phyloP scores from a whole-genome alignment of 2,797 vertebrate species.

The Liparis tanakae region DNA sequence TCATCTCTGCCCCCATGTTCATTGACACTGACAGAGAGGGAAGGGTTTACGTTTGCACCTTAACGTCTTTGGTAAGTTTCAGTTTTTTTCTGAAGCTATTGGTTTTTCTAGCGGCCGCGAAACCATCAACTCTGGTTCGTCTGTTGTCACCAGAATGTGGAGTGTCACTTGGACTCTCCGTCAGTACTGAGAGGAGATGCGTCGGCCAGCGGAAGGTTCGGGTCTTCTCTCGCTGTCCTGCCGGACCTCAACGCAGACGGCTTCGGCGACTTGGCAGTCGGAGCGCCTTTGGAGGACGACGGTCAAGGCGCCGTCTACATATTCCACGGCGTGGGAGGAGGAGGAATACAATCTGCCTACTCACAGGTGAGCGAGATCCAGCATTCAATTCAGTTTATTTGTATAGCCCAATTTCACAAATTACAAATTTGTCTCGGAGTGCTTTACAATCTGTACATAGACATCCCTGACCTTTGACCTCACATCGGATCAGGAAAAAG shows the following conservation, averaged over 20 bases:
- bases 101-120: no score
- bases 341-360: conserved; percentile 50
- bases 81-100: fast-evolving
- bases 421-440: no score
- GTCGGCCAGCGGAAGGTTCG: conserved; percentile 76
- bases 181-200: conserved; percentile 59
- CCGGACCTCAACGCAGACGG: conserved; percentile 79
- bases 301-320: conserved; percentile 83
- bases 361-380: conserved; percentile 73
- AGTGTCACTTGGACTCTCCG: conserved; percentile 52
- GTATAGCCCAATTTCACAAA: no score
- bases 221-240: conserved; percentile 76
- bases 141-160: conserved; percentile 45
- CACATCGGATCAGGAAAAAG: no score
- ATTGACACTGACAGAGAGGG: conserved; percentile 69
- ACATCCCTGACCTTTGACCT: no score
- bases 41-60: conserved; percentile 75
- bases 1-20: conserved; percentile 87
- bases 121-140: neutral
- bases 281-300: conserved; percentile 83
- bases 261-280: conserved; percentile 79
- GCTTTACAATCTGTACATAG: no score
- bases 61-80: conserved; percentile 57
- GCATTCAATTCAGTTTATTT: no score
- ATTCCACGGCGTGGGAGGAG: conserved; percentile 67